These are phyloP conservation scores for Noctua pronuba DNA, from an alignment of 2,888 invertebrate species.

Conservation along the genomic window DNA sequence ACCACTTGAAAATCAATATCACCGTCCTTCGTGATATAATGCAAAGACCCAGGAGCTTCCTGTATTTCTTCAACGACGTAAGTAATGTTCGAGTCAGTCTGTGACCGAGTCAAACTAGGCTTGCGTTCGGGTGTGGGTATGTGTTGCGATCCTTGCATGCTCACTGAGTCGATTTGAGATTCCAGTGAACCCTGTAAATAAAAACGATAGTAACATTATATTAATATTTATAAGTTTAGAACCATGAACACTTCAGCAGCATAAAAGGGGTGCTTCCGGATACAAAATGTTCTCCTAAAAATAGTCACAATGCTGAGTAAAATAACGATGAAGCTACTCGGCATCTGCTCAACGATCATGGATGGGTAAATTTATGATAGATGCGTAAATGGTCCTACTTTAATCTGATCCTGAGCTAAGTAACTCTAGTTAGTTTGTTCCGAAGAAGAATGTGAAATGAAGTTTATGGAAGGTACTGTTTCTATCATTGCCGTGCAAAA, in stretches of 20 bases:
- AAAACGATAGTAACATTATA: background rate
- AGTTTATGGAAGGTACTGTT: background rate
- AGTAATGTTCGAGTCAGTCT: constrained; percentile 97
- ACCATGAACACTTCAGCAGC: background rate
- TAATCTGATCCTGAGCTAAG: background rate
- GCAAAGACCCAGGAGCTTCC: constrained; percentile 96
- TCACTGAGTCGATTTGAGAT: constrained; percentile 94
- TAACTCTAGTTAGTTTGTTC: too few relatives aligned
- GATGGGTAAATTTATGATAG: background rate
- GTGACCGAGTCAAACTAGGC: constrained; percentile 94
- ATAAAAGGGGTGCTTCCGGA: background rate
- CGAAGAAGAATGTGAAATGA: background rate
- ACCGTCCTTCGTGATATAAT: constrained; percentile 98
- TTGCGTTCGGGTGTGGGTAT: constrained; percentile 92
- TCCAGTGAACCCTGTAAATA: constrained; percentile 94
- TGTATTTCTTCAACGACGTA: constrained; percentile 96
- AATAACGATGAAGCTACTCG: background rate
- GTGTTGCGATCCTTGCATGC: constrained; percentile 91
- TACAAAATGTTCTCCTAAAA: background rate
- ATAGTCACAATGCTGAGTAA: background rate
- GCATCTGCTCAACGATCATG: background rate
- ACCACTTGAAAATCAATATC: constrained; percentile 97
- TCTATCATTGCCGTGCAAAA: too few relatives aligned
- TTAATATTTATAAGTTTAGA: background rate
- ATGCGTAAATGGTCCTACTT: background rate